These are phyloP conservation scores for Hirtodrosophila cameraria DNA, from an alignment of 2,888 invertebrate species.

Conservation along the genomic window DNA sequence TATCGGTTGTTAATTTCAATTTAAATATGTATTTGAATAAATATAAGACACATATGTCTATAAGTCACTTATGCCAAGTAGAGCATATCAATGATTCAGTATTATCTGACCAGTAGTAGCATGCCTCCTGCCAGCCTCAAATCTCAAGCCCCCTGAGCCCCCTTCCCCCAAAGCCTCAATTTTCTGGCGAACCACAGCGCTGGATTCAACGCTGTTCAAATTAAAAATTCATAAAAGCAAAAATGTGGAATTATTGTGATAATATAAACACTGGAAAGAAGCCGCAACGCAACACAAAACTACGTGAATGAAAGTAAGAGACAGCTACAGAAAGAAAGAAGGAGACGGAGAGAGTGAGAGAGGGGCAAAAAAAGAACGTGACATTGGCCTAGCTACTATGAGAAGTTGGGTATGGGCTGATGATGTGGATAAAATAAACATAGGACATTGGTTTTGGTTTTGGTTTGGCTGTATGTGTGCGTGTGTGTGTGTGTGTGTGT, in stretches of 20 bases:
- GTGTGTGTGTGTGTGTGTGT: background rate
- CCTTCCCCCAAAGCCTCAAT: background rate
- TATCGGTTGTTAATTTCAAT: no score
- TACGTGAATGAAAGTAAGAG: slow-evolving; percentile 39
- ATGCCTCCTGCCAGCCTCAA: background rate
- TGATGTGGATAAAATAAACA: slow-evolving; percentile 79
- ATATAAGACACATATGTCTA: no score
- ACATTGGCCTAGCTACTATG: slow-evolving; percentile 62
- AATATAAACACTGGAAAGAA: slow-evolving; percentile 72
- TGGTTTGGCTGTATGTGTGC: slow-evolving; percentile 2
- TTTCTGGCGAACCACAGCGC: slow-evolving; percentile 11
- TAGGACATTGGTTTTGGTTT: slow-evolving; percentile 74
- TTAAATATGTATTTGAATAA: slow-evolving; percentile 1
- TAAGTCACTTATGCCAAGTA: background rate
- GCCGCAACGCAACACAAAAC: slow-evolving; percentile 57
- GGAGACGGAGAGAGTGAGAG: background rate
- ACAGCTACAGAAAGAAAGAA: background rate
- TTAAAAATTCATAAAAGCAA: slow-evolving; percentile 80
- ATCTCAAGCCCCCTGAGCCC: no score
- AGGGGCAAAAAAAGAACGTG: slow-evolving; percentile 60
- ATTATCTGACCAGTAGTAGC: background rate
- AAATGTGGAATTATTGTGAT: slow-evolving; percentile 79
- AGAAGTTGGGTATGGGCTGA: slow-evolving; percentile 59
- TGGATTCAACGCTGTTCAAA: slow-evolving; percentile 58
- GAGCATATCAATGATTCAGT: background rate